Conservation (phyloP, 2,888 invertebrate species). For the Endomychus coccineus region DNA sequence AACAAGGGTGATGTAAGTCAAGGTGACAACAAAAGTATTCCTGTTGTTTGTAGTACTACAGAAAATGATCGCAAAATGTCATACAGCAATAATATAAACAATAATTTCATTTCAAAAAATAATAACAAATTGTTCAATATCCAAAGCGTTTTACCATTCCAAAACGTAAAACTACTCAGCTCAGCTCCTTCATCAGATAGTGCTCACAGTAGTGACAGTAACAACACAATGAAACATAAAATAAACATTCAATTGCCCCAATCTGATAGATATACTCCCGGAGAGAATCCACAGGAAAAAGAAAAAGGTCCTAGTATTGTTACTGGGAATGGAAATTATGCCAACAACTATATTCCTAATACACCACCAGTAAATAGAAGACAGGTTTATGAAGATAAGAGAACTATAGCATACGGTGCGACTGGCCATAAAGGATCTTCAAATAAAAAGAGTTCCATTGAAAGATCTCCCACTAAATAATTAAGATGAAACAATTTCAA, state of each 20-base stretch:
- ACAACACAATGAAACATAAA: conserved; percentile 25
- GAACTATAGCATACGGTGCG: not conserved
- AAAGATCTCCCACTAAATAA: not conserved
- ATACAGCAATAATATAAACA: not conserved
- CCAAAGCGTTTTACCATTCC: conserved; percentile 23
- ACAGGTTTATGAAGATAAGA: conserved; percentile 1
- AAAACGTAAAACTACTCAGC: conserved; percentile 24
- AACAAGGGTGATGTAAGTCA: not conserved
- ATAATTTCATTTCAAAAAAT: not conserved
- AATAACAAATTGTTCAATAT: conserved; percentile 11
- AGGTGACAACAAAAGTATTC: too few relatives aligned
- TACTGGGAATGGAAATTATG: too few relatives aligned
- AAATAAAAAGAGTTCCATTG: not conserved
- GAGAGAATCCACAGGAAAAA: not conserved
- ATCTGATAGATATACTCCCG: conserved; percentile 14
- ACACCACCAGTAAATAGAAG: conserved; percentile 1
- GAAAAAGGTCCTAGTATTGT: not conserved
- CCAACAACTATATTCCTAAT: too few relatives aligned
- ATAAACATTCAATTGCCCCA: conserved; percentile 33
- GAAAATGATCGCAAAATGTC: conserved; percentile 1
- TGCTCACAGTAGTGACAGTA: conserved; percentile 26
- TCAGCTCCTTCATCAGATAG: conserved; percentile 25
- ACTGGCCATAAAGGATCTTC: conserved; percentile 1
- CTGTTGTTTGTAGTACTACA: not conserved
- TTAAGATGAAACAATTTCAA: too few relatives aligned